Base-by-base conservation (phyloP, 2,797 vertebrate species). In the Nannoperca obscura region DNA sequence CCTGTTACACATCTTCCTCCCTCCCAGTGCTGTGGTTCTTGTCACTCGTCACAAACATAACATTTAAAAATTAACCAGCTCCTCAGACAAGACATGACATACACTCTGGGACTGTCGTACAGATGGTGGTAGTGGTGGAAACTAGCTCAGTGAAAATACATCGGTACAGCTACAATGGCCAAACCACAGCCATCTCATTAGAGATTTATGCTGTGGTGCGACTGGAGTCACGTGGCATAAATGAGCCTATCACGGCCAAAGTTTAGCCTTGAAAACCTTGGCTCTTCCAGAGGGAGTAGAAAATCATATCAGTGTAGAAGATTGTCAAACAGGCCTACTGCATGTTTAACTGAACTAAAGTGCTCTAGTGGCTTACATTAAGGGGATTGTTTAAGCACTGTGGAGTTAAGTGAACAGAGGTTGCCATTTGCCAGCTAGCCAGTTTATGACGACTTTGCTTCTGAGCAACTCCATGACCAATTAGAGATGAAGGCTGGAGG, bases 1-100 rank as follows among this genome's bases (percentile, higher is more conserved):
- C 27, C 11, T 59, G 27, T 67, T 65, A 52, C 22, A 55, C 71
- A 44, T 20, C 40, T 62, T n/a, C 64, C 69, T 52, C 71, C 44
- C 20, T 65, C 81, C 71, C 57, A 44, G 34, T 63, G 64, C 84
- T 65, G 69, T 59, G 36, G 65, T 79, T 88, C 40, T 72, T 62
- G 63, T 74, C 79, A 70, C 83, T 62, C 46, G 52, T 82, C 70
- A 78, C 65, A 85, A 91, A 92, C 90, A 92, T 71, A 64, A 54
- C 76, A 82, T 93, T 94, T 91, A 92, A 94, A 92, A 89, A 94
- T 93, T 91, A 86, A 95, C 36, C 40, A 84, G 60, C 61, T 81
- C 54, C 36, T 81, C 74, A 63, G 74, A 87, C 80, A 88, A 84
- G 82, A 82, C 50, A 71, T 38, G 49, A 90, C 89, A 91, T 50